Evolutionary conservation across 1,140 invertebrate genomes (phyloP).

Genomic region (Leptinotarsa undecemlineata): DNA sequence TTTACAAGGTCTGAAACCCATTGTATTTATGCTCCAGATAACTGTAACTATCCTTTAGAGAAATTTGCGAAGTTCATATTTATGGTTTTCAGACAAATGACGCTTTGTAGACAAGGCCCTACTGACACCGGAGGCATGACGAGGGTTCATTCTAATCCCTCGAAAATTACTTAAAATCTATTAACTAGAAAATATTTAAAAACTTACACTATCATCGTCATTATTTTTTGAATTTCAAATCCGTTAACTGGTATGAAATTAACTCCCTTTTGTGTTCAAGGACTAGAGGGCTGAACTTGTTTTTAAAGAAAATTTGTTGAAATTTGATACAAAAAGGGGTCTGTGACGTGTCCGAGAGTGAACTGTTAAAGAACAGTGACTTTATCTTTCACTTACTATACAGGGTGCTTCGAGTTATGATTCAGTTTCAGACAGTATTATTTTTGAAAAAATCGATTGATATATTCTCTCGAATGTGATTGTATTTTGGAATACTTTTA

Average conservation of each 20-base stretch:
- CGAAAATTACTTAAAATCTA: slow-evolving; percentile 9
- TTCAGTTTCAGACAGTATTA: too few species aligned
- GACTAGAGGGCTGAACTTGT: slow-evolving; percentile 13
- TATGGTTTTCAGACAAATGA: slow-evolving; percentile 18
- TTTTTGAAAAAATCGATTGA: too few species aligned
- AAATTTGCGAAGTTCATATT: slow-evolving; percentile 11
- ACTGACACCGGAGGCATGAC: slow-evolving; percentile 11
- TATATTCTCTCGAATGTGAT: too few species aligned
- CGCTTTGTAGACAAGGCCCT: not conserved
- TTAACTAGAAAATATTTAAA: slow-evolving; percentile 2
- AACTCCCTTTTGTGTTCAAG: slow-evolving; percentile 12
- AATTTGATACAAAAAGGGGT: slow-evolving; percentile 23
- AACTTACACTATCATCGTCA: slow-evolving; percentile 19
- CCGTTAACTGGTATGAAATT: slow-evolving; percentile 24
- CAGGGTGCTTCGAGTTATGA: not conserved
- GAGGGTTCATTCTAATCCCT: slow-evolving; percentile 18
- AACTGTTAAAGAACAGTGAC: not conserved
- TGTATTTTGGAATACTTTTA: too few species aligned
- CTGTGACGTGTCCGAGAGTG: not conserved
- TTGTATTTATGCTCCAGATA: slow-evolving; percentile 17
- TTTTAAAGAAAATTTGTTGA: slow-evolving; percentile 16
- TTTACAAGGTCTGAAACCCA: slow-evolving; percentile 12
- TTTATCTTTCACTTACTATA: not conserved
- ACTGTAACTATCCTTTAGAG: slow-evolving; percentile 17
- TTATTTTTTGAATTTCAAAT: slow-evolving; percentile 9